Conservation (phyloP, 2,888 invertebrate species). For the Chaetogeoica ovagalla region DNA sequence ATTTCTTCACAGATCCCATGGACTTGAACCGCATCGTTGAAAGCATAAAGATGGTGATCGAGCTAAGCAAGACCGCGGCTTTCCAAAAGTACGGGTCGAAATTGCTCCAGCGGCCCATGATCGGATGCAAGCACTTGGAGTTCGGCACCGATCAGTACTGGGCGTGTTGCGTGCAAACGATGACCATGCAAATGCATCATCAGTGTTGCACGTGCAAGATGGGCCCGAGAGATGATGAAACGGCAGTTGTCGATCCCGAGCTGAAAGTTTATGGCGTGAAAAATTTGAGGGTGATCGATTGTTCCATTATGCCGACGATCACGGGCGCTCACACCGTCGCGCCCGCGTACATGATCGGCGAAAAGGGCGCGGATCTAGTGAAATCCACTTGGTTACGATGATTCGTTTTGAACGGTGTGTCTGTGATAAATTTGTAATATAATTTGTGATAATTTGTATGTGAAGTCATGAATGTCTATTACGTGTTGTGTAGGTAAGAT, state of each 20-base stretch:
- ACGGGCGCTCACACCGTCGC: slow-evolving; percentile 65
- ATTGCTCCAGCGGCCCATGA: slow-evolving; percentile 66
- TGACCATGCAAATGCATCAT: slow-evolving; percentile 74
- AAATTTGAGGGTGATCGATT: slow-evolving; percentile 63
- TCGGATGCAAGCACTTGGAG: slow-evolving; percentile 67
- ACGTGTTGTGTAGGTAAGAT: too few species aligned
- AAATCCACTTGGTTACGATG: slow-evolving; percentile 55
- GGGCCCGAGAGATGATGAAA: slow-evolving; percentile 55
- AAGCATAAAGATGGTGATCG: slow-evolving; percentile 61
- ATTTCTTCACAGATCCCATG: slow-evolving; percentile 55
- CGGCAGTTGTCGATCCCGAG: slow-evolving; percentile 56
- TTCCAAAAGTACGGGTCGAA: slow-evolving; percentile 64
- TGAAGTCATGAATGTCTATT: too few species aligned
- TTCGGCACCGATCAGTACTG: slow-evolving; percentile 73
- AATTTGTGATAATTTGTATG: too few species aligned
- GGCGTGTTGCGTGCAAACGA: slow-evolving; percentile 72
- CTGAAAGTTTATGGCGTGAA: slow-evolving; percentile 61
- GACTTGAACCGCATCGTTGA: slow-evolving; percentile 56
- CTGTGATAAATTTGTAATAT: not conserved
- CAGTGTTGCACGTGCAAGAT: slow-evolving; percentile 60
- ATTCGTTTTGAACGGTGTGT: not conserved
- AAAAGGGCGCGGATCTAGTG: slow-evolving; percentile 64
- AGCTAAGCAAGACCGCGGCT: slow-evolving; percentile 63
- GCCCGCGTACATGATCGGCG: slow-evolving; percentile 64
- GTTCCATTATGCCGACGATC: slow-evolving; percentile 64